Conservation (phyloP, 2,113 vertebrate species). For the Neofelis nebulosa region DNA sequence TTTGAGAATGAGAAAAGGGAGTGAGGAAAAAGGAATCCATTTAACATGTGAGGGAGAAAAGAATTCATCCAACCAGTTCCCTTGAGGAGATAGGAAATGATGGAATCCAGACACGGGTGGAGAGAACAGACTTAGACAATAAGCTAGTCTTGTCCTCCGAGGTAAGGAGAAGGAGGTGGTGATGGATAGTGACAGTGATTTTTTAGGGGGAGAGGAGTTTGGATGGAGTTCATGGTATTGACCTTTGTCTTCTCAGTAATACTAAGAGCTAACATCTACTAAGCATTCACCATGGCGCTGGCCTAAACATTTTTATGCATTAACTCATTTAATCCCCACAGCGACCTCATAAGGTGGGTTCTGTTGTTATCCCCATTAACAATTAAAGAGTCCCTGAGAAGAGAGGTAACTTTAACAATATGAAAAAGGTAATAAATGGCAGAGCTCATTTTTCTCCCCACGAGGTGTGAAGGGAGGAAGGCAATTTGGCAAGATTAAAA, state of each 20-base stretch:
- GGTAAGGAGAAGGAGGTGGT: neutral
- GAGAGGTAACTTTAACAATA: neutral
- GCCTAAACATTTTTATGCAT: neutral
- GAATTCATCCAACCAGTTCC: neutral
- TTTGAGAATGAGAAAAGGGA: neutral
- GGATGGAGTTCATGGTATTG: neutral
- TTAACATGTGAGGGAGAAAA: constrained; percentile 31
- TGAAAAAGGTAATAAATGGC: neutral
- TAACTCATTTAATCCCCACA: neutral
- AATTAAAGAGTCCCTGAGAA: neutral
- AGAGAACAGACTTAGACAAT: neutral
- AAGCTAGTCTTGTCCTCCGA: neutral
- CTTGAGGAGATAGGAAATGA: neutral
- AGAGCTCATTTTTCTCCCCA: neutral
- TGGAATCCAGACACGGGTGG: neutral
- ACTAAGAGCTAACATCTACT: neutral
- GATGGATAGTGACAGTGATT: too few relatives aligned
- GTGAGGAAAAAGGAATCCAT: neutral
- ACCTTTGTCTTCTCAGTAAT: neutral
- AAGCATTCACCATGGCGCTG: neutral
- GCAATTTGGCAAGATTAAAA: neutral
- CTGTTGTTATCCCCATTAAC: neutral
- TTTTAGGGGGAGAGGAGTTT: neutral
- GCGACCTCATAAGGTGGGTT: neutral
- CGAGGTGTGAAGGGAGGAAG: neutral